Evolutionary conservation across 2,888 invertebrate species (phyloP), one percentile per base, ranked within the genome.

Genomic region (Thyatira batis): DNA sequence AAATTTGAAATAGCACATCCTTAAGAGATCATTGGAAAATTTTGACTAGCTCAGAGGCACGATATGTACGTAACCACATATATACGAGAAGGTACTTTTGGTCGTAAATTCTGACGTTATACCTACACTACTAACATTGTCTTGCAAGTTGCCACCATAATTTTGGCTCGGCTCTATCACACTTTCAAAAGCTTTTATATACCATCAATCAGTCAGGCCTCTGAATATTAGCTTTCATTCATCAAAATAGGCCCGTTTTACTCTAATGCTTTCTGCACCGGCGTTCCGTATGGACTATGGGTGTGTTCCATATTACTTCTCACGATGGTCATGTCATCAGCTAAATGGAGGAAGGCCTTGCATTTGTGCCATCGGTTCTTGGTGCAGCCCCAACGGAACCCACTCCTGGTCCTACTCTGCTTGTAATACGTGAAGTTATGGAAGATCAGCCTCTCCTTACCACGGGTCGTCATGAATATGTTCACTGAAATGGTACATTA

Each of bases 371-470:
- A 90, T 1, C 91, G 71, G 72, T 91, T 91, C 76, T 90, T 91
- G 3, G 91, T 91, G 63, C 92, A 92, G 0, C 91, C 91, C 92
- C 92, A 92, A 46, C 92, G 70, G 72, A 90, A 90, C 0, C 92
- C 92, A 49, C 67, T 76, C 17, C 84, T 74, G 1, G 89, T 89
- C 13, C 84, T 73, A 58, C 85, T 88, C 61, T 91, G 91, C 69
- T 91, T 90, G 76, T 91, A 92, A 67, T 91, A 92, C 0, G 90
- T 89, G 62, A 78, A 90, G 70, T 90, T 81, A 60, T 86, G 64
- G 65, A 83, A 86, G 27, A 92, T 76, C 54, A 91, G 66, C 13
- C 91, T 69, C 73, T 90, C 91, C 60, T 90, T 92, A 4, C 92
- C 92, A 9, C 90, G 79, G 4, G 85, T 52, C 52, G 91, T 92